Base-by-base conservation (phyloP, 2,113 vertebrate genomes). In the Cnemophilus loriae region DNA sequence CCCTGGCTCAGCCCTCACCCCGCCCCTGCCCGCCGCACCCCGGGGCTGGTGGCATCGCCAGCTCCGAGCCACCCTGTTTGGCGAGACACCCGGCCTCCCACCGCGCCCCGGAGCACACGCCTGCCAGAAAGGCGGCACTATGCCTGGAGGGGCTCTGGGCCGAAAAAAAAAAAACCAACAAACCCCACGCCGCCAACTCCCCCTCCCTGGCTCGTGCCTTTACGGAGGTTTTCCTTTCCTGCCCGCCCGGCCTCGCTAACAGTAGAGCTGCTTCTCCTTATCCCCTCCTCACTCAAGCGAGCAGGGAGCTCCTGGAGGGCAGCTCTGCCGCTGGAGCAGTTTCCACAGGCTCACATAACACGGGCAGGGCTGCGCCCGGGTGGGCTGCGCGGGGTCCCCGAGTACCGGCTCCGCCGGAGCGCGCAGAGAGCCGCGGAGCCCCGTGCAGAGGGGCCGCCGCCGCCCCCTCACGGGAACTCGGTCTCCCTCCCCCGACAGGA, bases 281-380 rank as follows among this genome's bases (percentile, higher is more conserved):
- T 3, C 2, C 12, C 5, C 42, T 32, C 52, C 35, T 42, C 33
- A 1, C 27, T 32, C 4, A 3, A 0, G 16, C 1, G 41, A 53
- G 71, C 77, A 22, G 37, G 12, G 44, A 13, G 22, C 0, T 37
- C 9, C 17, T 1, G 7, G 63, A 16, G 70, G 24, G 15, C 71
- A 10, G 81, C 23, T 11, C 30, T 19, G 18, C 68, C 22, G 30
- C 68, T 1, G 10, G 7, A 20, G 77, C 53, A 2, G 44, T 19
- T 13, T 2, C 7, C 10, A 3, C 39, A 1, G 8, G 41, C 49
- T 16, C 28, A 8, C 23, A 2, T 0, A 13, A 17, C 23, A 6
- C 47, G 17, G 50, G 13, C 55, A 21, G 6, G 10, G 44, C 56
- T 4, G 30, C 6, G 32, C 33, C 42, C 41, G 16, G 22, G 6